Percentiles rank a stretch among this genome's conserved stretches.
Evolutionary conservation across 2,888 invertebrate genomes (phyloP).

Genomic region (Phengaris alcon): DNA sequence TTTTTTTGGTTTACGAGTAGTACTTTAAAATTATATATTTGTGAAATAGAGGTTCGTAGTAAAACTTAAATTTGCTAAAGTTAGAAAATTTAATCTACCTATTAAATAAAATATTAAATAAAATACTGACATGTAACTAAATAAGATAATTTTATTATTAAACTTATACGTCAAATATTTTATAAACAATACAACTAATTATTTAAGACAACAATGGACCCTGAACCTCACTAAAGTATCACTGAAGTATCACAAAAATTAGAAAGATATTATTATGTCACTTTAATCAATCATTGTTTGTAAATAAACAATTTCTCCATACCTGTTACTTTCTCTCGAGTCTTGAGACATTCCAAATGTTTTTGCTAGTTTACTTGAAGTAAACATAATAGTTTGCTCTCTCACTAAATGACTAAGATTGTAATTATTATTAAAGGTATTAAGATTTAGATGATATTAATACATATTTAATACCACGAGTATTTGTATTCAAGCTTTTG

Average conservation of each 20-base stretch:
- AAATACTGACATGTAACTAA: background rate
- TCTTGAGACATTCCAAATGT: background rate
- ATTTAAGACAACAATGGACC: background rate
- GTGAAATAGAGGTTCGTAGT: no score
- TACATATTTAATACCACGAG: no score
- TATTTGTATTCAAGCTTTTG: background rate
- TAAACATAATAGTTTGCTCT: background rate
- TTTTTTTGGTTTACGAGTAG: no score
- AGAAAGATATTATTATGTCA: background rate
- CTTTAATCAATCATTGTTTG: conserved; percentile 2
- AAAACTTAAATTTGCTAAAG: no score
- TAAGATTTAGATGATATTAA: no score
- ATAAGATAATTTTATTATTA: background rate
- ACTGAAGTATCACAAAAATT: background rate
- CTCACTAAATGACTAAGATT: background rate
- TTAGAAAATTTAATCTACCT: no score
- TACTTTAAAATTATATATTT: no score
- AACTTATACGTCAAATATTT: background rate
- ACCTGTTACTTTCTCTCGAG: background rate
- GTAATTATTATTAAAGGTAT: no score
- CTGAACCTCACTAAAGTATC: no score
- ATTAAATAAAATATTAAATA: background rate
- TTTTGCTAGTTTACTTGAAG: background rate
- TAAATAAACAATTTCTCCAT: background rate
- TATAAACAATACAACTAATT: background rate